These are phyloP conservation scores for Columba livia DNA, from an alignment of 2,113 vertebrate species.

Conservation along the genomic window DNA sequence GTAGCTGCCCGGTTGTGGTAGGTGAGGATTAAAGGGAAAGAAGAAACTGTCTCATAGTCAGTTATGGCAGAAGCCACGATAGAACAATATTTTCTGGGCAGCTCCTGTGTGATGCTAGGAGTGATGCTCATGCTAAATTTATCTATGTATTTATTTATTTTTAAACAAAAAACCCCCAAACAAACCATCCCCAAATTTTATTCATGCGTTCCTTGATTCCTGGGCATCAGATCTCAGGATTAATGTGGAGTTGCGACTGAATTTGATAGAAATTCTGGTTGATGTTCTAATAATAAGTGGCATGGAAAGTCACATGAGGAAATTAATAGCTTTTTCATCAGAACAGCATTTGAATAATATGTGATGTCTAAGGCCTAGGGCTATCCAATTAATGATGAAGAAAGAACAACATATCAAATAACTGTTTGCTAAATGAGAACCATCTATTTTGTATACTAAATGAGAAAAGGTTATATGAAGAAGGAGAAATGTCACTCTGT, in stretches of 20 bases:
- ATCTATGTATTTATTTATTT: too few relatives aligned
- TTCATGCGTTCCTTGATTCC: background rate
- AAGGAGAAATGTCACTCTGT: background rate
- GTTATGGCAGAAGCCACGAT: background rate
- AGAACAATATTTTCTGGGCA: background rate
- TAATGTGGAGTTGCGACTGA: background rate
- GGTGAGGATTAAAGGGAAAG: background rate
- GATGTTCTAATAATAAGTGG: background rate
- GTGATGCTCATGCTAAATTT: background rate
- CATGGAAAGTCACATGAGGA: background rate
- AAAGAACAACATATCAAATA: background rate
- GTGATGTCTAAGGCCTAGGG: background rate
- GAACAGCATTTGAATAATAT: background rate
- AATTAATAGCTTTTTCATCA: slow-evolving; percentile 11
- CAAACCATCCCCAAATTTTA: background rate
- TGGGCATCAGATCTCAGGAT: background rate
- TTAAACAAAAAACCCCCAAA: accelerated
- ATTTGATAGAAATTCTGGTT: background rate
- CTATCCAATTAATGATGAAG: background rate
- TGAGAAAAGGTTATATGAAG: background rate
- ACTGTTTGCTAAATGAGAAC: background rate
- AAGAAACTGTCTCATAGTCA: background rate
- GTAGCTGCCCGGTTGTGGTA: background rate
- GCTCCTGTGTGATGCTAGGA: background rate
- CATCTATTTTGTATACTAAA: background rate